Evolutionary conservation across 2,113 vertebrate species (phyloP).

Genomic region (Otus sunia): DNA sequence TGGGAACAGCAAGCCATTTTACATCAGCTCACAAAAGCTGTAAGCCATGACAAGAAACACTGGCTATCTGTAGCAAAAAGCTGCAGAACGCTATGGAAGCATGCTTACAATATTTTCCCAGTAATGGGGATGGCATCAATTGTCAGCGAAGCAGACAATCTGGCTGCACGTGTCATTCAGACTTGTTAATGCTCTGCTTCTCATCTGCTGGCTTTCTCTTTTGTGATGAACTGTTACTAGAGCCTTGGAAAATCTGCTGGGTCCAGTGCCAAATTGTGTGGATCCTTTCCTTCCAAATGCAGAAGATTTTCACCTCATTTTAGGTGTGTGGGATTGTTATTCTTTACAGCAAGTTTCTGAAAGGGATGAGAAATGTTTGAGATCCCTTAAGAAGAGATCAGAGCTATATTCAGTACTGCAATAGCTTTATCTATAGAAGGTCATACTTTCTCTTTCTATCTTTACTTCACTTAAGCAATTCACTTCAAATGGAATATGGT

Average conservation of each 20-base stretch:
- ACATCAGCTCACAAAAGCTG: neutral
- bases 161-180: constrained; percentile 51
- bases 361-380: neutral
- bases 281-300: neutral
- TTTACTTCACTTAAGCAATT: neutral
- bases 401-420: neutral
- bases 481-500: neutral
- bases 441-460: neutral
- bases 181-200: constrained; percentile 4
- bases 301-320: neutral
- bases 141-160: constrained; percentile 45
- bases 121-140: constrained; percentile 42
- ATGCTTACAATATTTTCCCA: constrained; percentile 5
- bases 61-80: constrained; percentile 20
- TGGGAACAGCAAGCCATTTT: neutral
- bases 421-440: neutral
- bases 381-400: neutral
- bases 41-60: neutral
- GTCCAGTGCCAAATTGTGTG: neutral
- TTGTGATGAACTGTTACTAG: neutral
- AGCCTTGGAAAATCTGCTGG: constrained; percentile 9
- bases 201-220: neutral
- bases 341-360: neutral
- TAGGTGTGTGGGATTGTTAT: neutral
- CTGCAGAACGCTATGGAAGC: neutral